Conservation (phyloP, 2,113 vertebrate species). For the Todiramphus saurophagus region DNA sequence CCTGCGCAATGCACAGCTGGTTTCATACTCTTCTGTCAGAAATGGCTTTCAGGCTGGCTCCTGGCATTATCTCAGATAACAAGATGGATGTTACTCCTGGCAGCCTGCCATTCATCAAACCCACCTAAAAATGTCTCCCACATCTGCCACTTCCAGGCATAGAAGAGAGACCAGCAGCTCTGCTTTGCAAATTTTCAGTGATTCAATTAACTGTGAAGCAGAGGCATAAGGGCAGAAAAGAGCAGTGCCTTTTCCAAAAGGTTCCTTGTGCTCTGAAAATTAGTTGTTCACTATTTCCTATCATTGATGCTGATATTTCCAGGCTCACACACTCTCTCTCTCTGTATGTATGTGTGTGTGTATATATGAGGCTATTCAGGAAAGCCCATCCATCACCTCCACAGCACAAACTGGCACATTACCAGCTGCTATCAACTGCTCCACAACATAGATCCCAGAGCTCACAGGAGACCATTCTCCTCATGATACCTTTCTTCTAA, state of each 20-base stretch:
- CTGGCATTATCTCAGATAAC: not conserved
- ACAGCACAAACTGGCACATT: not conserved
- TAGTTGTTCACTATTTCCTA: not conserved
- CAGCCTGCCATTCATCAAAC: not conserved
- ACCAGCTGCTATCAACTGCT: not conserved
- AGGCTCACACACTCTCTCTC: not conserved
- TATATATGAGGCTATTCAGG: not conserved
- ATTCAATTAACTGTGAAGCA: not conserved
- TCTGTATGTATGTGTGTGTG: not conserved
- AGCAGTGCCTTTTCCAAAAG: not conserved
- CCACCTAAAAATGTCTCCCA: not conserved
- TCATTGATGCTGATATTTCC: not conserved
- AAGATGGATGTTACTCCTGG: not conserved
- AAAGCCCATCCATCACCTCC: not conserved
- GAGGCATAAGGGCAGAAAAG: not conserved
- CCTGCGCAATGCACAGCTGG: not conserved
- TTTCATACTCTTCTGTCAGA: not conserved
- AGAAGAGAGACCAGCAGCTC: not conserved
- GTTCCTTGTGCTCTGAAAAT: not conserved
- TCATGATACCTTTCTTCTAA: not conserved
- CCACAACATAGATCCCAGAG: not conserved
- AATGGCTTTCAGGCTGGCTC: not conserved
- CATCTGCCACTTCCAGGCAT: fast-evolving
- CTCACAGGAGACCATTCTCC: not conserved
- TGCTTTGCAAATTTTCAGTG: not conserved